Conservation (phyloP, 1,140 invertebrate genomes). For the Hycleus cichorii region DNA sequence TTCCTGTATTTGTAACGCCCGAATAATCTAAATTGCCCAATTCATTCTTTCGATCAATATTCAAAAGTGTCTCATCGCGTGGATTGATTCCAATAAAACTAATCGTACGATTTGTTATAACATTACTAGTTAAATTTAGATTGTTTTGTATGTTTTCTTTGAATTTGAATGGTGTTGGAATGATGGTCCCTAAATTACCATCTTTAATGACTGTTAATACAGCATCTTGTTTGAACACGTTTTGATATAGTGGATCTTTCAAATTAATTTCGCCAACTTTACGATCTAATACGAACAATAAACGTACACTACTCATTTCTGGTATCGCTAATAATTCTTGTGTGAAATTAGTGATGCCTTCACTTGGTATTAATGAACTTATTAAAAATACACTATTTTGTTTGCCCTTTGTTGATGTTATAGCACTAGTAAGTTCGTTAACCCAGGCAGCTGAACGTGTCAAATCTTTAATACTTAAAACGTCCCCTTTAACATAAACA, state of each 20-base stretch:
- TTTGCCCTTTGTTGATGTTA: conserved; percentile 14
- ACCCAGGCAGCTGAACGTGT: conserved; percentile 30
- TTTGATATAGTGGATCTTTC: conserved; percentile 14
- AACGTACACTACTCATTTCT: conserved; percentile 22
- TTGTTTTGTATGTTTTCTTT: conserved; percentile 23
- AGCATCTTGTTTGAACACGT: conserved; percentile 27
- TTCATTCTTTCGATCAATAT: conserved; percentile 22
- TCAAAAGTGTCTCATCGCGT: conserved; percentile 33
- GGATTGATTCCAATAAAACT: conserved; percentile 34
- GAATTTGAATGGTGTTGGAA: conserved; percentile 26
- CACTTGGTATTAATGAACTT: conserved; percentile 27
- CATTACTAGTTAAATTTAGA: conserved; percentile 12
- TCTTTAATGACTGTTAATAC: conserved; percentile 27
- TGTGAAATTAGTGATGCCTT: conserved; percentile 33
- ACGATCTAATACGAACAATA: conserved; percentile 34
- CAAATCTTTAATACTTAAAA: conserved; percentile 33
- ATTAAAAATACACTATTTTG: conserved; percentile 26
- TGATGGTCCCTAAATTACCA: conserved; percentile 23
- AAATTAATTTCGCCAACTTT: conserved; percentile 18
- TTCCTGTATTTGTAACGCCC: conserved; percentile 20
- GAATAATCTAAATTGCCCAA: conserved; percentile 38
- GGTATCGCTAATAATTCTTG: conserved; percentile 22
- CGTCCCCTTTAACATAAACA: conserved; percentile 31
- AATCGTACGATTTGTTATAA: conserved; percentile 22
- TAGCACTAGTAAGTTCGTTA: conserved; percentile 23